Evolutionary conservation across 2,113 vertebrate genomes (phyloP).

Genomic region (Podarcis raffonei): DNA sequence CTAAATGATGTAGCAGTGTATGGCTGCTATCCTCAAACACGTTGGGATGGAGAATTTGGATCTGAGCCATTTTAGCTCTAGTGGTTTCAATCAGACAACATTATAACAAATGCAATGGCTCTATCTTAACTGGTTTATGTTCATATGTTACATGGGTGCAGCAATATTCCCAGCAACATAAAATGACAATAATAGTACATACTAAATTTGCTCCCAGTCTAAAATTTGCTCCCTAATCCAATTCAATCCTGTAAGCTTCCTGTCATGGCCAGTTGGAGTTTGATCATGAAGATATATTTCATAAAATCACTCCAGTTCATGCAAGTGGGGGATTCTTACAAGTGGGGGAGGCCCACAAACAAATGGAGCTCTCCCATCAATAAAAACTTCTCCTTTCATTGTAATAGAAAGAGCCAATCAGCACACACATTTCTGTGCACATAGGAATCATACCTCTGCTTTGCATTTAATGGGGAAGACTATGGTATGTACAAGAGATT

Average conservation of each 20-base stretch:
- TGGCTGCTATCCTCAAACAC: conserved; percentile 21
- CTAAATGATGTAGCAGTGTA: conserved; percentile 51
- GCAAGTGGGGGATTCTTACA: neutral
- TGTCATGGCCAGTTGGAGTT: neutral
- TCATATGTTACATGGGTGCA: conserved; percentile 45
- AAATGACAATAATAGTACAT: neutral
- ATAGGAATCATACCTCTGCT: neutral
- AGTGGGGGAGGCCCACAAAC: neutral
- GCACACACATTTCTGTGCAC: neutral
- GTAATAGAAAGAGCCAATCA: neutral
- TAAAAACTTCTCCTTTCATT: neutral
- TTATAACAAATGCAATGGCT: neutral
- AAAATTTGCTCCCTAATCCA: neutral
- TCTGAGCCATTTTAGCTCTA: neutral
- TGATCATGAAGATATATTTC: neutral
- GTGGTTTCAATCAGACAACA: neutral
- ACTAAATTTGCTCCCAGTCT: conserved; percentile 8
- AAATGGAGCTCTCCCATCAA: neutral
- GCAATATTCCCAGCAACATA: conserved; percentile 59
- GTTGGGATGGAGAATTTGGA: neutral
- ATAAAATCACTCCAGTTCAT: neutral
- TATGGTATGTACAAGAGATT: neutral
- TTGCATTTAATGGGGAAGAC: neutral
- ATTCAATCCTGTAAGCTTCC: neutral
- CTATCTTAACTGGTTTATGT: neutral